These are phyloP conservation scores for Mesorhabditis spiculigera DNA, from an alignment of 2,888 invertebrate genomes.

Conservation along the genomic window DNA sequence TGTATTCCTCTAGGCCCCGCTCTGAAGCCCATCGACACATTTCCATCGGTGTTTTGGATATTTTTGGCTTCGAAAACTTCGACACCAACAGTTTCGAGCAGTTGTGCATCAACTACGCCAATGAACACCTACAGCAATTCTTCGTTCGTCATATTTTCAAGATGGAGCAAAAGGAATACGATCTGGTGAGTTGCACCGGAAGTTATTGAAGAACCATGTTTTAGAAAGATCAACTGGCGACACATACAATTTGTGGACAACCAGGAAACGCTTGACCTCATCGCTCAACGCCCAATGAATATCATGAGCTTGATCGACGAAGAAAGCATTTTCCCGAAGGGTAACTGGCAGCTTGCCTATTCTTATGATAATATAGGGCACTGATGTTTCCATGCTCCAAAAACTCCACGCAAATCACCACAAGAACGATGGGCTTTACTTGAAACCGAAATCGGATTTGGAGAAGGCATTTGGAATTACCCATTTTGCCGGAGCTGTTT, in stretches of 20 bases:
- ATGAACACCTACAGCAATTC: conserved; percentile 97
- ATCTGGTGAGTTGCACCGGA: conserved; percentile 67
- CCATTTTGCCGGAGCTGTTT: conserved; percentile 96
- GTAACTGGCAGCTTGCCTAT: conserved; percentile 59
- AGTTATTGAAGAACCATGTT: background rate
- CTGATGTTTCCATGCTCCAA: conserved; percentile 92
- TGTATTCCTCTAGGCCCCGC: conserved; percentile 40
- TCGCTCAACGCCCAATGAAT: conserved; percentile 90
- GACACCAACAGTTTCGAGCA: conserved; percentile 81
- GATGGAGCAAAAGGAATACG: conserved; percentile 96
- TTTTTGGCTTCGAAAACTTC: conserved; percentile 99
- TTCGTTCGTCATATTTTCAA: conserved; percentile 98
- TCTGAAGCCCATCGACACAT: conserved; percentile 68
- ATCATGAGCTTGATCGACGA: conserved; percentile 98
- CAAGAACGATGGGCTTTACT: conserved; percentile 76
- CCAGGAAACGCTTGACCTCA: conserved; percentile 82
- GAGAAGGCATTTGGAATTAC: conserved; percentile 93
- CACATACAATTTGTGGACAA: conserved; percentile 98
- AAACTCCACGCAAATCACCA: conserved; percentile 90
- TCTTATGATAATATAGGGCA: conserved; percentile 68
- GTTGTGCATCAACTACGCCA: conserved; percentile 97
- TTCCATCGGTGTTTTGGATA: conserved; percentile 94
- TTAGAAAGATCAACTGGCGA: conserved; percentile 85
- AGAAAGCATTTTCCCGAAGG: conserved; percentile 92
- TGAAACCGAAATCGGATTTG: conserved; percentile 94